phyloP scores from a whole-genome alignment of 2,888 invertebrate genomes.

The Erebia ligea region DNA sequence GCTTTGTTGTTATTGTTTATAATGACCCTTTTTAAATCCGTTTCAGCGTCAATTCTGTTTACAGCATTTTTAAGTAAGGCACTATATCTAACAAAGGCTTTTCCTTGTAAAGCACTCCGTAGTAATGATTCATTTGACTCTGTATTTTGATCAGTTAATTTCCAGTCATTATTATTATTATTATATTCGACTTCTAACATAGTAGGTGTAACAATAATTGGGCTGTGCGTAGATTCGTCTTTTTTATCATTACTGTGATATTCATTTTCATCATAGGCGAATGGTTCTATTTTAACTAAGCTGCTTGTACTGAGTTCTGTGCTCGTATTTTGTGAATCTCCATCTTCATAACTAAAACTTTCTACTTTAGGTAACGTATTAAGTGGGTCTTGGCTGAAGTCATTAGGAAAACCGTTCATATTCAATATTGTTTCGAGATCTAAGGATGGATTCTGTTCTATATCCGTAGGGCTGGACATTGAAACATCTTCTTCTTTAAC shows the following conservation, averaged over 20 bases:
- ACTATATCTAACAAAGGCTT: slow-evolving; percentile 84
- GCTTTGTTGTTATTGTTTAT: slow-evolving; percentile 77
- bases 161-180: slow-evolving; percentile 93
- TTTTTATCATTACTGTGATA: slow-evolving; percentile 71
- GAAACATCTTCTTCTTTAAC: slow-evolving; percentile 85
- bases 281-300: slow-evolving; percentile 78
- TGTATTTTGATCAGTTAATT: slow-evolving; percentile 88
- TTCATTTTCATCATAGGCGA: slow-evolving; percentile 69
- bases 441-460: slow-evolving; percentile 84
- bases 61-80: slow-evolving; percentile 79
- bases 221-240: slow-evolving; percentile 66
- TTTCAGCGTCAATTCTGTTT: slow-evolving; percentile 67
- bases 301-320: slow-evolving; percentile 86
- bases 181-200: slow-evolving; percentile 84
- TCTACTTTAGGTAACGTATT: slow-evolving; percentile 87
- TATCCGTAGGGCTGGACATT: slow-evolving; percentile 83
- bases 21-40: slow-evolving; percentile 70
- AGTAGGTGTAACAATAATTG: slow-evolving; percentile 76
- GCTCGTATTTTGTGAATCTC: slow-evolving; percentile 90
- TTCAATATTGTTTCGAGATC: slow-evolving; percentile 92
- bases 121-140: slow-evolving; percentile 89
- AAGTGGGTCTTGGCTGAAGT: slow-evolving; percentile 82
- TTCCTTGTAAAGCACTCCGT: slow-evolving; percentile 92
- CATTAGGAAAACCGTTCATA: slow-evolving; percentile 85
- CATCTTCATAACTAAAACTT: slow-evolving; percentile 89